Base-by-base conservation (phyloP, 64 coral and sea anemone genomes). In the Exaiptasia diaphana region DNA sequence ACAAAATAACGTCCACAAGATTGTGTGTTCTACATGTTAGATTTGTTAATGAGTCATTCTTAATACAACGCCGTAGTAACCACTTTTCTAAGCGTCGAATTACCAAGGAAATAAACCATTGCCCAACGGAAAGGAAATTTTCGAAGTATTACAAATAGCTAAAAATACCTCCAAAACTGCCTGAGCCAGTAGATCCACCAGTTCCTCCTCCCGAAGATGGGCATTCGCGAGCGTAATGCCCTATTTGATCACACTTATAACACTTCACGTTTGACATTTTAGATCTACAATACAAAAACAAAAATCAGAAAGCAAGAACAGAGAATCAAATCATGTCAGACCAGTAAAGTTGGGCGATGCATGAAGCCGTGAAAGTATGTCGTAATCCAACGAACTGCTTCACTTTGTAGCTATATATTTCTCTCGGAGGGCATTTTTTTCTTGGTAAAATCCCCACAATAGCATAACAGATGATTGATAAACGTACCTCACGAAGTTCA, bases 81-180 rank as follows among this genome's bases (percentile, higher is more conserved):
- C n/a, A n/a, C n/a, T n/a, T n/a, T n/a, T n/a, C n/a, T n/a, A n/a
- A n/a, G n/a, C n/a, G n/a, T n/a, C n/a, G n/a, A n/a, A n/a, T n/a
- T n/a, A n/a, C n/a, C n/a, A n/a, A n/a, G n/a, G n/a, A n/a, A n/a
- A n/a, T n/a, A n/a, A n/a, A n/a, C n/a, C n/a, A n/a, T n/a, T n/a
- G n/a, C n/a, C n/a, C n/a, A n/a, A n/a, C n/a, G n/a, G n/a, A n/a
- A n/a, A n/a, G 21, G 24, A 50, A 71, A 42, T 45, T 50, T 42
- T 73, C 33, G 44, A 73, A 10, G n/a, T 2, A 80, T 46, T n/a
- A 27, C 28, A 3, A n/a, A 14, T 49, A 29, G 17, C 41, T 5
- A 64, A 48, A 64, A 80, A 38, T 42, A 85, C 82, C 82, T 85
- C 82, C 82, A 85, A 85, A 85, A 53, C 35, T 61, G 31, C 61